Conservation (phyloP, 2,797 vertebrate genomes). For the Darevskia nairensis region DNA sequence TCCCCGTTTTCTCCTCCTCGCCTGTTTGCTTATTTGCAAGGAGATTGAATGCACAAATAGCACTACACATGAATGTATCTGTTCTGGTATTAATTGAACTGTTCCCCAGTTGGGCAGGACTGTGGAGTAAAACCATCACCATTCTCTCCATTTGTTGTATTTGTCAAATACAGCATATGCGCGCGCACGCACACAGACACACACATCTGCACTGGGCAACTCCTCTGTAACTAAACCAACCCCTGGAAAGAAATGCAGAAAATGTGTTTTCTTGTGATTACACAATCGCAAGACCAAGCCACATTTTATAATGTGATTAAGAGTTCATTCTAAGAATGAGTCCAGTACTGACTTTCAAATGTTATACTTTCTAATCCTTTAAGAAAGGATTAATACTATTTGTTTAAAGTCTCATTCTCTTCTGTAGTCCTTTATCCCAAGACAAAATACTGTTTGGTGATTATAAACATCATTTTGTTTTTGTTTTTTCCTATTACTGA, state of each 20-base stretch:
- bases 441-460: constrained; percentile 51
- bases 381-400: constrained; percentile 66
- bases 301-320: constrained; percentile 70
- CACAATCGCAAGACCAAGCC: constrained; percentile 48
- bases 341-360: constrained; percentile 60
- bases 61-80: no score
- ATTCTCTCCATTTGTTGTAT: no score
- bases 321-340: constrained; percentile 60
- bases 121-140: no score
- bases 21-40: no score
- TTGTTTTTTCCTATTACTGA: constrained; percentile 35
- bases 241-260: constrained; percentile 29
- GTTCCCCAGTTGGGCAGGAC: no score
- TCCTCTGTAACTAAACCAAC: not conserved
- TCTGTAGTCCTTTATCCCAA: constrained; percentile 56
- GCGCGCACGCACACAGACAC: not conserved
- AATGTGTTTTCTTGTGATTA: constrained; percentile 69
- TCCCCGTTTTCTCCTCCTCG: no score
- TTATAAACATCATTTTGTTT: constrained; percentile 54
- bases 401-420: constrained; percentile 57
- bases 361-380: constrained; percentile 65
- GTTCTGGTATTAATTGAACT: no score
- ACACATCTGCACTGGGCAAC: not conserved
- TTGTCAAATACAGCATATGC: no score
- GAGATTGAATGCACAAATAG: no score